Evolutionary conservation across 1,140 invertebrate genomes (phyloP).

Genomic region (Apis laboriosa): DNA sequence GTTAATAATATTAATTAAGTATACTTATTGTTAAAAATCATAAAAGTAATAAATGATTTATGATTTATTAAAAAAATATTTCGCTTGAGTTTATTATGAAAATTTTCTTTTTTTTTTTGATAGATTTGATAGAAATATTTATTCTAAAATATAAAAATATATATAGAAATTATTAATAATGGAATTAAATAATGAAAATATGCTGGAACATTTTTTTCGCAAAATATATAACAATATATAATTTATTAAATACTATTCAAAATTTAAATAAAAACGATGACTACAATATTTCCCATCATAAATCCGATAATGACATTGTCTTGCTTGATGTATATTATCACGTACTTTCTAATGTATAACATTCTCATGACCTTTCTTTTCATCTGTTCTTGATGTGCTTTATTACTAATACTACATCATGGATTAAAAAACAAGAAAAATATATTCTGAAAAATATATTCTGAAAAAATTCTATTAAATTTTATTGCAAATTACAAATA

Average conservation of each 20-base stretch:
- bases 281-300: background rate
- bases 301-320: conserved; percentile 18
- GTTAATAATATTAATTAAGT: background rate
- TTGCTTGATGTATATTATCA: background rate
- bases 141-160: too few species aligned
- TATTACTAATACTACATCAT: background rate
- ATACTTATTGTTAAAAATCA: background rate
- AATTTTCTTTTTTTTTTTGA: too few species aligned
- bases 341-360: conserved; percentile 15
- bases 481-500: background rate
- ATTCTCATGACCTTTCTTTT: conserved; percentile 13
- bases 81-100: too few species aligned
- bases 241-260: background rate
- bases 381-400: background rate
- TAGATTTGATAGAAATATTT: too few species aligned
- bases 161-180: too few species aligned
- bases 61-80: background rate
- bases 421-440: background rate
- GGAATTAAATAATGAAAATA: too few species aligned
- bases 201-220: too few species aligned
- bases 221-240: background rate
- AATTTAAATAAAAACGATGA: background rate
- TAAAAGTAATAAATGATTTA: background rate
- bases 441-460: background rate
- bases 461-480: background rate